phyloP scores from a whole-genome alignment of 2,113 vertebrate species.

The Cheilinus undulatus region DNA sequence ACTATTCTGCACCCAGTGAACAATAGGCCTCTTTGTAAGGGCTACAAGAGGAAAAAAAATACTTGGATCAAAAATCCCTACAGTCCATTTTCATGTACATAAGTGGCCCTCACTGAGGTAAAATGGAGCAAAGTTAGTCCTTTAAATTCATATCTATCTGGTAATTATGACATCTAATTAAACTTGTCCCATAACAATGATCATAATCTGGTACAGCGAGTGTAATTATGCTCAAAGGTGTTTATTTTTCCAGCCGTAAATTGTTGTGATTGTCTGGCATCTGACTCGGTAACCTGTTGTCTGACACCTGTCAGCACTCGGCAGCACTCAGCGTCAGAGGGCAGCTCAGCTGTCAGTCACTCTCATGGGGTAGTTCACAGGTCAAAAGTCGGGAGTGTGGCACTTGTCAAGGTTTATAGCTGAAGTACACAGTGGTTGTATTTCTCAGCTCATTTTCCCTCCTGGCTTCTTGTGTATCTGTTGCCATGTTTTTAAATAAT shows the following conservation, averaged over 20 bases:
- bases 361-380: slow-evolving; percentile 32
- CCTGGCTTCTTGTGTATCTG: not conserved
- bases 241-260: slow-evolving; percentile 4
- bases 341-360: slow-evolving; percentile 46
- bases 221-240: not conserved
- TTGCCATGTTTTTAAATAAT: not conserved
- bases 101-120: no score
- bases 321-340: slow-evolving; percentile 19
- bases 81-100: no score
- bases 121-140: no score
- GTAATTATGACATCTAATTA: not conserved
- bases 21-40: no score
- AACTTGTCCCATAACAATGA: not conserved
- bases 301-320: slow-evolving; percentile 50
- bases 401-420: slow-evolving; percentile 28
- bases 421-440: not conserved
- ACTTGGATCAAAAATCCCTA: no score
- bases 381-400: slow-evolving; percentile 57
- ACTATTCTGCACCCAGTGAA: no score
- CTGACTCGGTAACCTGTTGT: slow-evolving; percentile 52
- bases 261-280: slow-evolving; percentile 42
- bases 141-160: not conserved
- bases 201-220: not conserved
- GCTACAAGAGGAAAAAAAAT: no score
- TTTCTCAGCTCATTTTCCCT: not conserved